phyloP scores from a whole-genome alignment of 2,888 invertebrate species.

The Spicauda simplicius region DNA sequence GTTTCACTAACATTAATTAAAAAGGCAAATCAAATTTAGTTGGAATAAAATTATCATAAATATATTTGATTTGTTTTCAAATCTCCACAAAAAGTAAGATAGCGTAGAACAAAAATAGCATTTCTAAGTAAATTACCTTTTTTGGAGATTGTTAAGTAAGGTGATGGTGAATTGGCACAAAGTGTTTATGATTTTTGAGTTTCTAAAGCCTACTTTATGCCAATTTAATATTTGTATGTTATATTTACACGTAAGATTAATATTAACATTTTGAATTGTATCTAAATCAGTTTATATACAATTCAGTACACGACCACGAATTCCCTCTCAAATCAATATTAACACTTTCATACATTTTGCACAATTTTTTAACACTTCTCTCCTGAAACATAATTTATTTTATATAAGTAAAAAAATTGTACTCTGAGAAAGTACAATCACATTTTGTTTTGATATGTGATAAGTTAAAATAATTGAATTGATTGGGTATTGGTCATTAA shows the following conservation, averaged over 20 bases:
- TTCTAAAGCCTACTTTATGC: conserved; percentile 44
- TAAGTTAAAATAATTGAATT: conserved; percentile 41
- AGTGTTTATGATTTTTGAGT: conserved; percentile 25
- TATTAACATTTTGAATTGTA: conserved; percentile 54
- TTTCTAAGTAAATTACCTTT: conserved; percentile 41
- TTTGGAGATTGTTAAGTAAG: conserved; percentile 59
- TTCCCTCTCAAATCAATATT: conserved; percentile 44
- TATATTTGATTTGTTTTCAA: conserved; percentile 43
- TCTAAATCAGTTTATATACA: conserved; percentile 48
- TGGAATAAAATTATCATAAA: background rate
- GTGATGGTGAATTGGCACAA: conserved; percentile 67
- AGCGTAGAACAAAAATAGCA: conserved; percentile 36
- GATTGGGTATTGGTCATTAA: conserved; percentile 45
- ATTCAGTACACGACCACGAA: conserved; percentile 39
- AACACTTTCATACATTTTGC: conserved; percentile 22
- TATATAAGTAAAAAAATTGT: no score
- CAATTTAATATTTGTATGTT: conserved; percentile 65
- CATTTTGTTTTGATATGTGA: conserved; percentile 5
- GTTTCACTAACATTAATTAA: conserved; percentile 62
- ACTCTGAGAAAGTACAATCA: background rate
- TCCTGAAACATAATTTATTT: background rate
- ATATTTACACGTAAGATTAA: conserved; percentile 61
- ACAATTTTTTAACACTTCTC: conserved; percentile 17
- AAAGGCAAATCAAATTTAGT: conserved; percentile 53
- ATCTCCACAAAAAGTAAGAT: conserved; percentile 40